A percentile compares a stretch with the other conserved stretches of the same genome.
phyloP scores from a whole-genome alignment of 2,797 vertebrate species.

The Rousettus madagascariensis region DNA sequence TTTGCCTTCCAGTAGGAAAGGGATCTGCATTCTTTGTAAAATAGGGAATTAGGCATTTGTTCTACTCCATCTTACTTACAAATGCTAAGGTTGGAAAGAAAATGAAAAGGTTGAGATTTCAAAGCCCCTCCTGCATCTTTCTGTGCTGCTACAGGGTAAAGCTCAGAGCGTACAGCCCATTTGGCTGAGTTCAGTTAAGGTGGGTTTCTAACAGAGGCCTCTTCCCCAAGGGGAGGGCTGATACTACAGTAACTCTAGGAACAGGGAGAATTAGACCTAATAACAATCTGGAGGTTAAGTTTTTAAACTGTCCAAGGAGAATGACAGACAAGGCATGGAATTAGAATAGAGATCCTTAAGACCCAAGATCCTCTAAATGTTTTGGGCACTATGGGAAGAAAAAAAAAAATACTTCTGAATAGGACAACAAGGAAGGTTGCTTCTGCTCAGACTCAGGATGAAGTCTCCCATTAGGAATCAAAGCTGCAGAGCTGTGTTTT shows the following conservation, averaged over 20 bases:
- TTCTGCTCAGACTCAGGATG: not conserved
- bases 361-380: not conserved
- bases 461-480: not conserved
- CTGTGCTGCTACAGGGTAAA: not conserved
- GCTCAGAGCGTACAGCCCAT: not conserved
- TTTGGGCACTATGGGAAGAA: not conserved
- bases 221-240: not conserved
- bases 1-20: not conserved
- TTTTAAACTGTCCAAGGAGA: not conserved
- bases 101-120: not conserved
- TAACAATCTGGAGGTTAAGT: not conserved
- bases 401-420: not conserved
- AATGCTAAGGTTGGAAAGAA: conserved; percentile 12
- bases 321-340: not conserved
- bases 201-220: not conserved
- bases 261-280: not conserved
- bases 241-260: not conserved
- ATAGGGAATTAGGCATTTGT: not conserved
- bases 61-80: not conserved
- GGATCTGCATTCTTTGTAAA: not conserved
- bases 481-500: not conserved
- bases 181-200: not conserved
- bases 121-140: not conserved
- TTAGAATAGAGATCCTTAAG: not conserved
- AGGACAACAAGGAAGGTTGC: not conserved